A percentile compares a stretch with the other conserved stretches of the same genome.
Conservation (phyloP, 2,113 vertebrate genomes). For the Australoheros scitulus region DNA sequence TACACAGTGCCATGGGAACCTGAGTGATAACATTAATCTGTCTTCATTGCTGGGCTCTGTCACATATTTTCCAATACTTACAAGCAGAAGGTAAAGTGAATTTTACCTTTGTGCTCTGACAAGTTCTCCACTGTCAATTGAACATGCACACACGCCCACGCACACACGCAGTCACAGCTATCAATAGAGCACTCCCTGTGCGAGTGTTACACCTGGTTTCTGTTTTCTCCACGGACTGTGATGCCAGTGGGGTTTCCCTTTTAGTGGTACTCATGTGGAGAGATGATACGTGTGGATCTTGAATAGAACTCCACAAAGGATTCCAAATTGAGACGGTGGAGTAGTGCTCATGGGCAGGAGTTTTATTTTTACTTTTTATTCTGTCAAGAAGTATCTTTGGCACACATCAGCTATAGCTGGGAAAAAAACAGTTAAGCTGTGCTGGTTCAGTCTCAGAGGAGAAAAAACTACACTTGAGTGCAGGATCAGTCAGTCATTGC, state of each 20-base stretch:
- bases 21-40: conserved; percentile 65
- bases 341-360: conserved; percentile 26
- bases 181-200: conserved; percentile 65
- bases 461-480: background rate
- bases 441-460: background rate
- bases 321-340: conserved; percentile 57
- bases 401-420: conserved; percentile 29
- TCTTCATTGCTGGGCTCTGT: conserved; percentile 47
- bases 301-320: conserved; percentile 78
- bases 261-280: conserved; percentile 73
- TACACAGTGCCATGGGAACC: conserved; percentile 55
- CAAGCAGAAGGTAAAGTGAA: conserved; percentile 49
- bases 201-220: conserved; percentile 74
- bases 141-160: conserved; percentile 14
- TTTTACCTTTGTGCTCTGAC: conserved; percentile 69
- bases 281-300: conserved; percentile 77
- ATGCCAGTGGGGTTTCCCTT: conserved; percentile 63
- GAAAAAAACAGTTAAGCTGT: background rate
- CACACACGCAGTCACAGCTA: conserved; percentile 4
- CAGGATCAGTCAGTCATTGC: background rate
- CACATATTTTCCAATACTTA: conserved; percentile 66
- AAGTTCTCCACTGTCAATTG: conserved; percentile 46
- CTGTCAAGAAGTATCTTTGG: conserved; percentile 39
- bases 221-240: conserved; percentile 70
- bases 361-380: conserved; percentile 65